Base-by-base conservation (phyloP, 2,113 vertebrate species). In the Dromaius novaehollandiae region DNA sequence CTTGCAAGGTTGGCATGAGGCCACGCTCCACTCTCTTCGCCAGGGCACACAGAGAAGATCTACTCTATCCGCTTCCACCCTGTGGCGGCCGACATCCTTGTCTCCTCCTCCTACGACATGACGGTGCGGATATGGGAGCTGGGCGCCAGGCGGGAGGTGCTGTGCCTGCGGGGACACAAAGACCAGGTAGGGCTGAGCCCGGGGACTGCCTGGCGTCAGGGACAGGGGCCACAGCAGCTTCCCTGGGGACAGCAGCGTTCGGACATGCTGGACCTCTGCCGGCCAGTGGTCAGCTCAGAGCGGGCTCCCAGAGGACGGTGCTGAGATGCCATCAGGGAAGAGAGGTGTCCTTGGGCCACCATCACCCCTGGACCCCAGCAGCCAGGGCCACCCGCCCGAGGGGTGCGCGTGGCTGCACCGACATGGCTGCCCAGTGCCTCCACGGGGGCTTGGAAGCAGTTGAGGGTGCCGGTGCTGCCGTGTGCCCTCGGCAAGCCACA, bases 1-100 rank as follows among this genome's bases (percentile, higher is more conserved):
- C 17, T 34, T 1, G 1, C n/a, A 50, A 50, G 28, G 11, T 25
- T 20, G 38, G 48, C 70, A 65, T 34, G 11, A 6, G 7, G 2
- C 53, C 36, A 22, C 0, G 0, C 15, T 14, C 53, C 4, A 0
- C 58, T 76, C 63, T 58, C 13, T 65, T 50, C 93, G 2, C 73
- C 99, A 97, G 99, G 99, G 64, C 99, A 99, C 98, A 99, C 98
- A 0, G 99, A 99, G 97, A 99, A 99, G 97, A 99, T 99, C 95
- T 99, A 99, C 97, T 99, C 99, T 58, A 97, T 99, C 89, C 98
- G 97, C 86, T 99, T 99, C 96, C 99, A 99, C 95, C 99, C 99
- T 0, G 16, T 98, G 97, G 99, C 99, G 1, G 98, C 98, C 0
- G 96, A 99, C 11, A 79, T 99, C 64, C 96, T 99, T 88, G 99